A percentile compares a stretch with the other conserved stretches of the same genome.
Conservation (phyloP, 2,113 vertebrate genomes). For the Vulpes vulpes region DNA sequence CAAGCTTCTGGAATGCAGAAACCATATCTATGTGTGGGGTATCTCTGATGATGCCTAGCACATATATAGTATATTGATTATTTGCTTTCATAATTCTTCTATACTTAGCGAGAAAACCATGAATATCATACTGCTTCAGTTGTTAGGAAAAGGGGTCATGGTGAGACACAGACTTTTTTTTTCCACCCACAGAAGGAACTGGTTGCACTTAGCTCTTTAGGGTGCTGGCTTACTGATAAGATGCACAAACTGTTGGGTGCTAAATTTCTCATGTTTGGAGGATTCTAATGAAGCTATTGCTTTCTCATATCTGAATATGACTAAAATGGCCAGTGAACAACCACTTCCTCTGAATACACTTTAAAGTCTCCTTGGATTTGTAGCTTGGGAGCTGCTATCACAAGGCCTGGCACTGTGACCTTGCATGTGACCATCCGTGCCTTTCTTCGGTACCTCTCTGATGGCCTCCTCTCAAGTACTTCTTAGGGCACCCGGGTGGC, state of each 20-base stretch:
- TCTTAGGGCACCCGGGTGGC: background rate
- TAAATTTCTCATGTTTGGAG: background rate
- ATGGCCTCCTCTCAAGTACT: background rate
- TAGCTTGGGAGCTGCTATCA: background rate
- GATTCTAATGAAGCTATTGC: background rate
- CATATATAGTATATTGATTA: background rate
- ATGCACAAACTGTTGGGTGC: background rate
- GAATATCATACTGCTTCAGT: background rate
- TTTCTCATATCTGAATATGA: background rate
- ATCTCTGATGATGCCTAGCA: background rate
- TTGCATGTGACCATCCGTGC: background rate
- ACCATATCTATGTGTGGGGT: background rate
- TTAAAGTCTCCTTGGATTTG: background rate
- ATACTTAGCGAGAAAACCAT: background rate
- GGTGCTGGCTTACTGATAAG: background rate
- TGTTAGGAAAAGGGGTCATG: background rate
- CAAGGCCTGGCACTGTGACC: background rate
- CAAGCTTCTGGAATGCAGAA: background rate
- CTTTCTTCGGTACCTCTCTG: background rate
- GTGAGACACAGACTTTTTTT: background rate
- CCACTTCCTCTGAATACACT: background rate
- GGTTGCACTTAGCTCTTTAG: background rate
- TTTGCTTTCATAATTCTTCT: background rate
- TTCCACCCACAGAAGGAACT: background rate
- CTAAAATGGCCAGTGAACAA: background rate